Base-by-base conservation (phyloP, 2,888 invertebrate species). In the Ornithoptera priamus region DNA sequence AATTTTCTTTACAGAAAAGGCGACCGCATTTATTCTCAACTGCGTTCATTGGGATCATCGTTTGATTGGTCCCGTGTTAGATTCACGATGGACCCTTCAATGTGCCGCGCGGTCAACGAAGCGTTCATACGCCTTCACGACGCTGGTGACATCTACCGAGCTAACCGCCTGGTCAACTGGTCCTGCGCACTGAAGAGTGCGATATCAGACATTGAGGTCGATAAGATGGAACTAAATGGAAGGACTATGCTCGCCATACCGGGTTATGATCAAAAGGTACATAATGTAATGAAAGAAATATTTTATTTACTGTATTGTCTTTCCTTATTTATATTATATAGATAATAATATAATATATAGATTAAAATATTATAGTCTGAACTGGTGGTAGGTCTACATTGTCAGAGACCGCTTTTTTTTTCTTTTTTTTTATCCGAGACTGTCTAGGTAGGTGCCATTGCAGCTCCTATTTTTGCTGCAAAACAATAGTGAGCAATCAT, bases 131-230 rank as follows among this genome's bases (percentile, higher is more conserved):
- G 96, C 0, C 90, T 99, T 53, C 97, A 98, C 83, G 97, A 98
- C 72, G 93, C 94, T 0, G 97, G 97, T 7, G 94, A 97, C 79
- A 98, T 99, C 84, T 99, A 99, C 88, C 94, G 99, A 20, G 97
- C 97, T 65, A 98, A 98, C 79, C 94, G 98, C 58, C 94, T 99
- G 12, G 99, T 99, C 5, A 99, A 99, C 93, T 99, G 99, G 99
- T 99, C 99, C 0, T 99, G 99, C 82, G 94, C 97, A 0, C 91
- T 99, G 18, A 97, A 98, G 82, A 99, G 99, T 65, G 99, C 99
- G 12, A 99, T 99, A 76, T 99, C 99, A 0, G 99, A 99, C 84
- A 99, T 99, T 75, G 99, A 99, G 90, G 99, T 99, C 3, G 99
- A 99, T 85, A 99, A 99, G 89, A 86, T 96, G 58, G 98, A 99